These are phyloP conservation scores for Tachypleus tridentatus DNA, from an alignment of 1,140 invertebrate genomes.

Conservation along the genomic window DNA sequence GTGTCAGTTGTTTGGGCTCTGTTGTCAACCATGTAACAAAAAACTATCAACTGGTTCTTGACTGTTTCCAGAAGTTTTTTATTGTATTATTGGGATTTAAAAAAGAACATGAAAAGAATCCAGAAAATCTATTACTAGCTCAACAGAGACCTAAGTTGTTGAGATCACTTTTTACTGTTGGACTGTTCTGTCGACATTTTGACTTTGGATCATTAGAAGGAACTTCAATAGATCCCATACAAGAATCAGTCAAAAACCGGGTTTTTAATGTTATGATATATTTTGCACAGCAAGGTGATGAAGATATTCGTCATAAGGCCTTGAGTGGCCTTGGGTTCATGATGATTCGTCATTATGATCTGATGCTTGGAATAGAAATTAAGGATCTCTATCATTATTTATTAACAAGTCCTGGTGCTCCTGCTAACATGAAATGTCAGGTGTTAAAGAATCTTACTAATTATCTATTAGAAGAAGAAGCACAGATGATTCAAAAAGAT, in stretches of 20 bases:
- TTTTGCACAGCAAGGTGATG: conserved; percentile 53
- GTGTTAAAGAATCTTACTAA: conserved; percentile 88
- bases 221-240: conserved; percentile 34
- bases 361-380: conserved; percentile 73
- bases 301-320: conserved; percentile 57
- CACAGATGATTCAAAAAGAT: conserved; percentile 89
- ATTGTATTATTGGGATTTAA: conserved; percentile 32
- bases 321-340: conserved; percentile 61
- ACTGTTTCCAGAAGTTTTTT: conserved; percentile 58
- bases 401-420: conserved; percentile 51
- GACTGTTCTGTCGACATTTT: conserved; percentile 87
- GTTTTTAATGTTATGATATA: conserved; percentile 79
- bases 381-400: conserved; percentile 81
- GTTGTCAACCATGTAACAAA: conserved; percentile 92
- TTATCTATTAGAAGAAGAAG: conserved; percentile 91
- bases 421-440: conserved; percentile 63
- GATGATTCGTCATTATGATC: conserved; percentile 88
- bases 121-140: conserved; percentile 38
- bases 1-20: conserved; percentile 85
- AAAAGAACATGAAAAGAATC: conserved; percentile 50
- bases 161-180: conserved; percentile 85
- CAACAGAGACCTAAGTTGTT: conserved; percentile 57
- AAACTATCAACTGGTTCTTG: conserved; percentile 86
- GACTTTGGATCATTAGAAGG: conserved; percentile 71
- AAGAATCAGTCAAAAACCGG: conserved; percentile 59